Evolutionary conservation across 1,140 invertebrate genomes (phyloP).

Genomic region (Megathymus violae): DNA sequence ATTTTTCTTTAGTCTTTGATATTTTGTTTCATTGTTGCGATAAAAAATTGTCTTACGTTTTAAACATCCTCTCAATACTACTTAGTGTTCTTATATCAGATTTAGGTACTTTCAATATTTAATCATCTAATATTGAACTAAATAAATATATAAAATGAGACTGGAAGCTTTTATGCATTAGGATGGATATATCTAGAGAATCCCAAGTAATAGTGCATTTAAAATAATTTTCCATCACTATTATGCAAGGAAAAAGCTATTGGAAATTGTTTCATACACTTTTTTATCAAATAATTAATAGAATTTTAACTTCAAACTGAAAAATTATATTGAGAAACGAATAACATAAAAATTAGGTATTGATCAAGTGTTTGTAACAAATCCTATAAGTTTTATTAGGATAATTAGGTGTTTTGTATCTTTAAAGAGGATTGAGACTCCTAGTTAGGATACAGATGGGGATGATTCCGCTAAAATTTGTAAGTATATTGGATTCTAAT

Average conservation of each 20-base stretch:
- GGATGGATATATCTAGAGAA: neutral
- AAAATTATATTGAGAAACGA: no score
- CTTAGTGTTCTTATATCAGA: conserved; percentile 5
- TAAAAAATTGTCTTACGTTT: neutral
- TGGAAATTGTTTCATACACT: conserved; percentile 21
- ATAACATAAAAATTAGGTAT: no score
- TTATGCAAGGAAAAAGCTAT: neutral
- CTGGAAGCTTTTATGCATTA: neutral
- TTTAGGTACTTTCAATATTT: neutral
- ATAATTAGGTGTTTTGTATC: conserved; percentile 33
- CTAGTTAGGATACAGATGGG: conserved; percentile 59
- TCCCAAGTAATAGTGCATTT: neutral
- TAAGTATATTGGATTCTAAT: conserved; percentile 69
- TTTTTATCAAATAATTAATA: neutral
- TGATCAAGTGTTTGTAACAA: conserved; percentile 28
- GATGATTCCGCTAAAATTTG: conserved; percentile 67
- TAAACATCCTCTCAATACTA: neutral
- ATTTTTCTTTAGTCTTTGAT: no score
- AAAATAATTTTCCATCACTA: neutral
- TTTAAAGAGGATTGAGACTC: conserved; percentile 40
- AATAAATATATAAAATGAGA: neutral
- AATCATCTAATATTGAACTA: no score
- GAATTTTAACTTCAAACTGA: no score
- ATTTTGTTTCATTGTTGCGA: neutral
- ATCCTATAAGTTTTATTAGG: conserved; percentile 3